phyloP scores from a whole-genome alignment of 1,140 invertebrate species.

The Hermetia illucens region DNA sequence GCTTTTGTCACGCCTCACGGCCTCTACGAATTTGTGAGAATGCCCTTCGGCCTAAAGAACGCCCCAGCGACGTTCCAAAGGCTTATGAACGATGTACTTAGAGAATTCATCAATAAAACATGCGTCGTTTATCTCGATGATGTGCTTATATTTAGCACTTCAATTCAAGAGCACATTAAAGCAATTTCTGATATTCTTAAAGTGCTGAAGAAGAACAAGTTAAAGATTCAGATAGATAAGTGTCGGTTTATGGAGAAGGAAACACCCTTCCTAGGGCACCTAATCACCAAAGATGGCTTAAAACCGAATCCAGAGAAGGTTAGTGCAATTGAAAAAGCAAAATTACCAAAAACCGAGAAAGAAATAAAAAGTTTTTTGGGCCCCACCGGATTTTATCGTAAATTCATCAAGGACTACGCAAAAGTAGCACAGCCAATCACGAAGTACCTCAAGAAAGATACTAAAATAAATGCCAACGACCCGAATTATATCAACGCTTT shows the following conservation, averaged over 20 bases:
- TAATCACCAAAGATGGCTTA: background rate
- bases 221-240: slow-evolving; percentile 8
- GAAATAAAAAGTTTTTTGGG: background rate
- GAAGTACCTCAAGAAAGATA: background rate
- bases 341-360: background rate
- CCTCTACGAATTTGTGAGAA: slow-evolving; percentile 7
- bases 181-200: slow-evolving; percentile 23
- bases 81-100: slow-evolving; percentile 26
- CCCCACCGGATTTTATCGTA: background rate
- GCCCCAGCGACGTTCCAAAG: slow-evolving; percentile 28
- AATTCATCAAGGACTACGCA: slow-evolving; percentile 1
- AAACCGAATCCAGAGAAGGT: background rate
- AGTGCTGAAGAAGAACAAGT: slow-evolving; percentile 13
- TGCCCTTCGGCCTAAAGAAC: slow-evolving; percentile 28
- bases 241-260: background rate
- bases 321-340: background rate
- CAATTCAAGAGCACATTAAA: slow-evolving; percentile 14
- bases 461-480: background rate
- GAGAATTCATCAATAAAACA: slow-evolving; percentile 12
- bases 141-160: slow-evolving; percentile 14
- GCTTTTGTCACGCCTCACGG: slow-evolving; percentile 1
- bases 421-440: background rate
- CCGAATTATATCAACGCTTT: background rate
- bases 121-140: slow-evolving; percentile 23
- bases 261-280: background rate